Evolutionary conservation across 2,888 invertebrate species (phyloP).

Genomic region (Dioctria rufipes): DNA sequence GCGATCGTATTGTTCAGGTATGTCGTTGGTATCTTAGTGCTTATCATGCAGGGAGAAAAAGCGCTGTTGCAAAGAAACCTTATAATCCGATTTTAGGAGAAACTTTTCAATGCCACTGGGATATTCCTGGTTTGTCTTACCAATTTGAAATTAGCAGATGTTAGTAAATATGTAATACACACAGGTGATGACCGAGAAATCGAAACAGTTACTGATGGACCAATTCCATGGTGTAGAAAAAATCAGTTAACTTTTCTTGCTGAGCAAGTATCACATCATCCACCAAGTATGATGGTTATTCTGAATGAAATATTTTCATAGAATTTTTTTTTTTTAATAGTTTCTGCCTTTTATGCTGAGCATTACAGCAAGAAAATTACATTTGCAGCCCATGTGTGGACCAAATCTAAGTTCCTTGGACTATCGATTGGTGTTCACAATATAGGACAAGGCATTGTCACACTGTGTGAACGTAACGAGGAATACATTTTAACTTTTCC

Average conservation of each 20-base stretch:
- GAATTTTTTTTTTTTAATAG: constrained; percentile 71
- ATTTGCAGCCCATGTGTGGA: constrained; percentile 98
- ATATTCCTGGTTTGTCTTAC: constrained; percentile 73
- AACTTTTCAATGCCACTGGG: constrained; percentile 92
- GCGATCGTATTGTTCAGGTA: constrained; percentile 94
- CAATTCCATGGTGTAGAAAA: constrained; percentile 90
- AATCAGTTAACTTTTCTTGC: constrained; percentile 95
- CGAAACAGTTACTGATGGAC: constrained; percentile 80
- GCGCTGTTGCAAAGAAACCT: constrained; percentile 97
- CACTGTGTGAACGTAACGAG: constrained; percentile 90
- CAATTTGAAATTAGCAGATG: not conserved
- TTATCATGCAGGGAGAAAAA: constrained; percentile 98
- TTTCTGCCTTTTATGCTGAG: constrained; percentile 99
- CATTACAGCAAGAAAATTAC: constrained; percentile 91
- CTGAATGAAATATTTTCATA: not conserved
- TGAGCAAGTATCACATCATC: constrained; percentile 99
- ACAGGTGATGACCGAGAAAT: constrained; percentile 63
- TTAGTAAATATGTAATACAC: not conserved
- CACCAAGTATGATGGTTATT: constrained; percentile 80
- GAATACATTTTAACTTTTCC: constrained; percentile 98
- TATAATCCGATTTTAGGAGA: constrained; percentile 99
- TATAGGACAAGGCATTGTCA: constrained; percentile 95
- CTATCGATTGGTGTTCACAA: constrained; percentile 98
- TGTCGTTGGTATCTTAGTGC: constrained; percentile 98
- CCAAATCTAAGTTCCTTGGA: constrained; percentile 98